phyloP scores from a whole-genome alignment of 1,140 invertebrate species.

The Hetaerina americana region DNA sequence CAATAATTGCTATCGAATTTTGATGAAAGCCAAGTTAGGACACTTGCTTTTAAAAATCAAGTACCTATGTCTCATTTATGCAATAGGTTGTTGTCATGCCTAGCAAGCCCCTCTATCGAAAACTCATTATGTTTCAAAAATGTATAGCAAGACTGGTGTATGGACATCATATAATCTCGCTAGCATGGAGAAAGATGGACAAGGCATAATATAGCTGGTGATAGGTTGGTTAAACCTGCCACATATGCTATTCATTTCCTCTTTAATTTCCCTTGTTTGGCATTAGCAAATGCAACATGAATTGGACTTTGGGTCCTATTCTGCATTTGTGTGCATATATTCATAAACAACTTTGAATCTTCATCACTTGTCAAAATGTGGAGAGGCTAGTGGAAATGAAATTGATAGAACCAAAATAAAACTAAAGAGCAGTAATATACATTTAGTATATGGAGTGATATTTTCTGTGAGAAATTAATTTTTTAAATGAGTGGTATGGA shows the following conservation, averaged over 20 bases:
- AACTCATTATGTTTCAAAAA: too few species aligned
- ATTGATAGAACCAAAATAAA: neutral
- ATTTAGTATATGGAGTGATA: neutral
- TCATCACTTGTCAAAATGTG: neutral
- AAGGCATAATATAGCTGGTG: neutral
- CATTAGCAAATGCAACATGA: neutral
- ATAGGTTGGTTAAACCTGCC: neutral
- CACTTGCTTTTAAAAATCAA: too few species aligned
- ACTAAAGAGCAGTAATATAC: neutral
- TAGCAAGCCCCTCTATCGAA: too few species aligned
- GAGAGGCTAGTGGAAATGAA: neutral
- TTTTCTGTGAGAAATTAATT: slow-evolving; percentile 1
- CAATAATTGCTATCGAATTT: too few species aligned
- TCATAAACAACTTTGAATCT: neutral
- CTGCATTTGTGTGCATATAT: neutral
- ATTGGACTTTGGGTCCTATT: neutral
- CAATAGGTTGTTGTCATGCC: too few species aligned
- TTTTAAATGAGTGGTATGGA: neutral
- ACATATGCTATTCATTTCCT: neutral
- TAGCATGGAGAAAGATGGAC: neutral
- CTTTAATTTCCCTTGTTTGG: neutral
- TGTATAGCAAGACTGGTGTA: neutral
- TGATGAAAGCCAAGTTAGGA: too few species aligned
- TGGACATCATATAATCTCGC: neutral
- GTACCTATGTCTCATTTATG: too few species aligned